These are phyloP conservation scores for Clupea harengus DNA, from an alignment of 2,113 vertebrate genomes.

Conservation along the genomic window DNA sequence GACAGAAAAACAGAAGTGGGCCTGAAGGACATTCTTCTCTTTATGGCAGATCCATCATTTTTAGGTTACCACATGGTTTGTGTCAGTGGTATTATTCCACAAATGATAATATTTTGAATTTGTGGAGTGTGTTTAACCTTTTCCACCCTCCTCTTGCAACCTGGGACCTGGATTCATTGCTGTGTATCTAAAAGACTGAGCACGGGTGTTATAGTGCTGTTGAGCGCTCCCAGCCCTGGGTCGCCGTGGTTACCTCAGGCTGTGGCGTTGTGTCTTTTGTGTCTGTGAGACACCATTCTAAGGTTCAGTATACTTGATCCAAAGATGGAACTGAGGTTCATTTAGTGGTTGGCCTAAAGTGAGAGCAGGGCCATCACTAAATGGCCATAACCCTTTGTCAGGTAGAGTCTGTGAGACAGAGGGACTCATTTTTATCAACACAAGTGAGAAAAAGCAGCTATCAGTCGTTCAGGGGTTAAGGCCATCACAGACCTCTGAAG, in stretches of 20 bases:
- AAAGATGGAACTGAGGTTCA: background rate
- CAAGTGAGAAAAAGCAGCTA: background rate
- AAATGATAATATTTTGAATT: constrained; percentile 49
- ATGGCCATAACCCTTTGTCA: background rate
- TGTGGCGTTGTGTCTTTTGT: background rate
- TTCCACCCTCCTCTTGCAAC: constrained; percentile 38
- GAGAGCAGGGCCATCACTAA: background rate
- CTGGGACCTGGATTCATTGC: constrained; percentile 22
- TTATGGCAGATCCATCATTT: constrained; percentile 51
- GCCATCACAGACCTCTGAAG: no score
- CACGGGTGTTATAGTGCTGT: background rate
- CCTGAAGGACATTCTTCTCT: constrained; percentile 50
- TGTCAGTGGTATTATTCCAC: constrained; percentile 50
- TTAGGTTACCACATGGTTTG: constrained; percentile 46
- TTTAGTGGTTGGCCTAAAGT: background rate
- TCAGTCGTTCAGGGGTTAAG: no score
- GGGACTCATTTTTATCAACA: background rate
- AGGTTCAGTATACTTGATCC: background rate
- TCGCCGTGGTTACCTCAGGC: background rate
- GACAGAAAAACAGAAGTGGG: constrained; percentile 47
- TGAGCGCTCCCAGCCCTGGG: background rate
- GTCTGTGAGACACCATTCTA: background rate
- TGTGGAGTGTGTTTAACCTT: constrained; percentile 47
- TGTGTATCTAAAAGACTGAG: background rate
- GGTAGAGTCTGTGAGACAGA: background rate